Evolutionary conservation across 2,113 vertebrate species (phyloP).

Genomic region (Bothrops jararaca): DNA sequence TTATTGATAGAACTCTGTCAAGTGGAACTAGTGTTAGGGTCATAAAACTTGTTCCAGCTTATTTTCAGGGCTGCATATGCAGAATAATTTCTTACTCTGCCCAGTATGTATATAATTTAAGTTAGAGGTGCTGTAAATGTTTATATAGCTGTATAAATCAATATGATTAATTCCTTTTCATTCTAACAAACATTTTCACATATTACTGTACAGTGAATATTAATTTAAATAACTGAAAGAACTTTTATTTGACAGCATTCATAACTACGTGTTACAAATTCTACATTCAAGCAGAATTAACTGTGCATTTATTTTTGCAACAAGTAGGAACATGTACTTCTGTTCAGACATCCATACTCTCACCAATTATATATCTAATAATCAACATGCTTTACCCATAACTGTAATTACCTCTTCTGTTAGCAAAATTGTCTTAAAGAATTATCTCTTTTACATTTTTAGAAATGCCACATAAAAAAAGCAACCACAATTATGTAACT

Average conservation of each 20-base stretch:
- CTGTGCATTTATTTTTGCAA: slow-evolving; percentile 32
- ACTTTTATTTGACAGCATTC: slow-evolving; percentile 44
- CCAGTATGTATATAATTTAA: neutral
- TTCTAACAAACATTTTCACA: slow-evolving; percentile 58
- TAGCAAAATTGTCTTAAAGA: slow-evolving; percentile 47
- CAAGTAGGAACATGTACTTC: slow-evolving; percentile 58
- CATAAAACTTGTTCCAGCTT: neutral
- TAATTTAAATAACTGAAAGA: slow-evolving; percentile 40
- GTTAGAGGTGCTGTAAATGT: no score
- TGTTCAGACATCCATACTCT: slow-evolving; percentile 48
- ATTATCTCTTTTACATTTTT: slow-evolving; percentile 55
- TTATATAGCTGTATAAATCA: slow-evolving; percentile 9
- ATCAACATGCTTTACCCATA: slow-evolving; percentile 46
- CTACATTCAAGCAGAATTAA: slow-evolving; percentile 57
- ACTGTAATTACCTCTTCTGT: slow-evolving; percentile 52
- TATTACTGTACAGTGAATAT: slow-evolving; percentile 56
- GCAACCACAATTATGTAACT: slow-evolving; percentile 57
- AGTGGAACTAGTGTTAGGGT: neutral
- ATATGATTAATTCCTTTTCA: slow-evolving; percentile 54
- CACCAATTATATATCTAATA: slow-evolving; percentile 55
- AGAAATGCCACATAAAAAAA: slow-evolving; percentile 42
- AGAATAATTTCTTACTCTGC: neutral
- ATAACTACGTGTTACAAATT: slow-evolving; percentile 37
- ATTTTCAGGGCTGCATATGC: neutral
- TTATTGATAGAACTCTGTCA: neutral